phyloP scores from a whole-genome alignment of 2,797 vertebrate species.

The Micromesistius poutassou region DNA sequence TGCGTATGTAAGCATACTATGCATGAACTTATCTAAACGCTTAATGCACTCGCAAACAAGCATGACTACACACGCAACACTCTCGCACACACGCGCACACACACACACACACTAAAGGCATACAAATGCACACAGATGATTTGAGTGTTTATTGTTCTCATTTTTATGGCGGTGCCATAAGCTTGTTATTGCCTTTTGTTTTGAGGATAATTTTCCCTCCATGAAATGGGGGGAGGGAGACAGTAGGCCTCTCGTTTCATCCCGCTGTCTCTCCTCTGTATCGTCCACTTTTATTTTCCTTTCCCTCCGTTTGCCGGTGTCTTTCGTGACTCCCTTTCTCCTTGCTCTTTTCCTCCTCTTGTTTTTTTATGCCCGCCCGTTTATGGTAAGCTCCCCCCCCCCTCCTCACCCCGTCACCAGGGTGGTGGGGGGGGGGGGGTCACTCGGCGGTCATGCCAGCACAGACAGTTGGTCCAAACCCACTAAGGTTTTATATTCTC shows the following conservation, averaged over 20 bases:
- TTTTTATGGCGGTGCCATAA: conserved; percentile 71
- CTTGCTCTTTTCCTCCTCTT: not conserved
- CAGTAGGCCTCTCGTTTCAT: conserved; percentile 60
- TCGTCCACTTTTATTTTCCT: conserved; percentile 32
- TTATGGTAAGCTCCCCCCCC: not conserved
- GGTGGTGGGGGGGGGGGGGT: conserved; percentile 49
- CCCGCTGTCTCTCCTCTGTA: conserved; percentile 28
- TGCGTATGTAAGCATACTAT: not conserved
- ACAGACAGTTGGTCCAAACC: conserved; percentile 55
- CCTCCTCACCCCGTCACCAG: conserved; percentile 24
- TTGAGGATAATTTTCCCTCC: conserved; percentile 71
- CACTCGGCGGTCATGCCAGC: conserved; percentile 48
- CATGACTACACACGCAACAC: conserved; percentile 1
- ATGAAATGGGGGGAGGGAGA: conserved; percentile 60
- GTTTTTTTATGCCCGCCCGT: not conserved
- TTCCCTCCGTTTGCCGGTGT: conserved; percentile 10
- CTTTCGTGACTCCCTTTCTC: conserved; percentile 5
- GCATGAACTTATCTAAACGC: not conserved
- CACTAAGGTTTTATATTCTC: conserved; percentile 40
- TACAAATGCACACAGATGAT: conserved; percentile 48
- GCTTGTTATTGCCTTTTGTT: conserved; percentile 77
- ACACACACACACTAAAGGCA: conserved; percentile 38
- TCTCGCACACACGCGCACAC: conserved; percentile 11
- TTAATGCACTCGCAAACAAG: not conserved
- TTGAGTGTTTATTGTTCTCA: conserved; percentile 70